Evolutionary conservation across 2,113 vertebrate genomes (phyloP), one percentile per base, ranked within the genome.

Genomic region (Nicator chloris): DNA sequence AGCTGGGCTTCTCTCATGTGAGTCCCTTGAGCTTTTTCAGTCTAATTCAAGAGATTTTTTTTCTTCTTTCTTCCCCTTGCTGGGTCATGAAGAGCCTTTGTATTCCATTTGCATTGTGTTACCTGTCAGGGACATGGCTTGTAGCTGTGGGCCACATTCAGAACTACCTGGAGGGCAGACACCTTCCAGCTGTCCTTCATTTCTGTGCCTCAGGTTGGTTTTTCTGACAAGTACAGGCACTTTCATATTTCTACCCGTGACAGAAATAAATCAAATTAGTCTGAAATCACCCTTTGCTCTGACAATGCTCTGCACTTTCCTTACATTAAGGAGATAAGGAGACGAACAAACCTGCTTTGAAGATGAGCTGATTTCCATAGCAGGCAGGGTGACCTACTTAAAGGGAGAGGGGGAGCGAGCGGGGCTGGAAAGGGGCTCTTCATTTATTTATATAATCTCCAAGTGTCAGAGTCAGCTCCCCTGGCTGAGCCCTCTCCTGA

Each of bases 341-440:
- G 88, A 69, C 0, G 54, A 93, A 61, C 86, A 95, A 95, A 88
- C 95, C 92, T 83, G 93, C 94, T 97, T 98, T 97, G 97, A 96
- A 98, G 97, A 94, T 13, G 80, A 97, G 86, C 92, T 64, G 90
- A 95, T 96, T 92, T 96, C 94, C 94, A 72, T 92, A 95, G 94
- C 85, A 86, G 86, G 88, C 96, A 95, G 94, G 94, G 49, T 97
- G 97, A 97, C 97, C 97, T 98, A 97, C 96, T 98, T 98, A 95
- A 79, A 89, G 64, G 91, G 86, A 88, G 84, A 88, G 82, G 86
- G 93, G 92, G 86, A 97, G 93, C 0, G 3, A 65, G 53, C 1
- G 0, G 79, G 96, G 96, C 92, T 44, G 49, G 94, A 85, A 92
- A 70, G 37, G 85, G 86, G 94, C 88, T 96, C 35, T 86, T 95